A percentile compares a stretch with the other conserved stretches of the same genome.
Evolutionary conservation across 2,113 vertebrate species (phyloP).

Genomic region (Numida meleagris): DNA sequence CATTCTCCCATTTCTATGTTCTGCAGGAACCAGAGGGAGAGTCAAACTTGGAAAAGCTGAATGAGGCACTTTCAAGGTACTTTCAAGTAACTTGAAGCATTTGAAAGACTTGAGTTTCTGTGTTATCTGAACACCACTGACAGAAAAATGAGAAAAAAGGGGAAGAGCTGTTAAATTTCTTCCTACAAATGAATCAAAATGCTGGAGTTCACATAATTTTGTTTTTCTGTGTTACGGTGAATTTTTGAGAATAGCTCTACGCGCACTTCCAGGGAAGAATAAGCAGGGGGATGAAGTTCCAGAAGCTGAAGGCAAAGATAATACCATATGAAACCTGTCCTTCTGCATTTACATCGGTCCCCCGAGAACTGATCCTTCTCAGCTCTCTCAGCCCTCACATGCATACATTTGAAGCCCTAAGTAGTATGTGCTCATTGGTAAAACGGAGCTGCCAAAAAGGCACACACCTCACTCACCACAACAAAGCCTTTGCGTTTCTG

Average conservation of each 20-base stretch:
- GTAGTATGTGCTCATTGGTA: too few relatives aligned
- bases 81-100: slow-evolving; percentile 20
- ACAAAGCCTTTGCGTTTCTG: not conserved
- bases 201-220: not conserved
- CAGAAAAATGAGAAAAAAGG: not conserved
- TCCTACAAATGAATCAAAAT: not conserved
- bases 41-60: slow-evolving; percentile 23
- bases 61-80: slow-evolving; percentile 10
- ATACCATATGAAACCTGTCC: not conserved
- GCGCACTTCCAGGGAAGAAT: not conserved
- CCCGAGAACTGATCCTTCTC: not conserved
- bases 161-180: not conserved
- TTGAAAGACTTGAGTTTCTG: slow-evolving; percentile 13
- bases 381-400: not conserved
- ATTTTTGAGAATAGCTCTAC: not conserved
- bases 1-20: not conserved
- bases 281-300: not conserved
- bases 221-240: not conserved
- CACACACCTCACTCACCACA: not conserved
- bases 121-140: slow-evolving; percentile 35
- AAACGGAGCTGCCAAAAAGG: not conserved
- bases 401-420: not conserved
- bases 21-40: slow-evolving; percentile 7
- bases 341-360: not conserved
- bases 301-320: not conserved